phyloP scores from a whole-genome alignment of 2,888 invertebrate genomes.

The Campoletis raptor region DNA sequence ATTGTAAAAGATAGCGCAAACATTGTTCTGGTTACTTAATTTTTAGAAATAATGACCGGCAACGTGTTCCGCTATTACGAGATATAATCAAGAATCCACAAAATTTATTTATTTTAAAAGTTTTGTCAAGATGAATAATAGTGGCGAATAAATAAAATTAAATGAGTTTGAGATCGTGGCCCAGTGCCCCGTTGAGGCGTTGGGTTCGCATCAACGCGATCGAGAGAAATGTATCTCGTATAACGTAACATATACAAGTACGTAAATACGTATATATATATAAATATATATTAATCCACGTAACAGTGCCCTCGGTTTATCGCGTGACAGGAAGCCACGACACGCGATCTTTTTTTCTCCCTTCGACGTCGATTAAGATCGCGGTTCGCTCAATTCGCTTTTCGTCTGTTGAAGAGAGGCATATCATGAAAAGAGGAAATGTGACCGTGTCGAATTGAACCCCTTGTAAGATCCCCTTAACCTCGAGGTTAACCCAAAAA shows the following conservation, averaged over 20 bases:
- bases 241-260: slow-evolving; percentile 20
- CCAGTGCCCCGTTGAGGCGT: slow-evolving; percentile 75
- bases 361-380: slow-evolving; percentile 73
- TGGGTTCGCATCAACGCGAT: slow-evolving; percentile 52
- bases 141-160: background rate
- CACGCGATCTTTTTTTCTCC: slow-evolving; percentile 76
- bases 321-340: slow-evolving; percentile 77
- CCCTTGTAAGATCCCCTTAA: background rate
- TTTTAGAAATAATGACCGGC: no score
- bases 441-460: background rate
- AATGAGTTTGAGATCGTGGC: slow-evolving; percentile 56
- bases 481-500: background rate
- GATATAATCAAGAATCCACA: no score
- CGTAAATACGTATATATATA: slow-evolving; percentile 13
- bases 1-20: no score
- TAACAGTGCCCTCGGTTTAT: slow-evolving; percentile 51
- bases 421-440: background rate
- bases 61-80: no score
- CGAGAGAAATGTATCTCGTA: slow-evolving; percentile 43
- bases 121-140: no score
- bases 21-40: no score
- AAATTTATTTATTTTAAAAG: no score
- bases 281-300: slow-evolving; percentile 40
- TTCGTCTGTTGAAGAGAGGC: background rate
- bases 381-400: slow-evolving; percentile 32